Evolutionary conservation across 2,888 invertebrate genomes (phyloP).

Genomic region (Leucozona laternaria): DNA sequence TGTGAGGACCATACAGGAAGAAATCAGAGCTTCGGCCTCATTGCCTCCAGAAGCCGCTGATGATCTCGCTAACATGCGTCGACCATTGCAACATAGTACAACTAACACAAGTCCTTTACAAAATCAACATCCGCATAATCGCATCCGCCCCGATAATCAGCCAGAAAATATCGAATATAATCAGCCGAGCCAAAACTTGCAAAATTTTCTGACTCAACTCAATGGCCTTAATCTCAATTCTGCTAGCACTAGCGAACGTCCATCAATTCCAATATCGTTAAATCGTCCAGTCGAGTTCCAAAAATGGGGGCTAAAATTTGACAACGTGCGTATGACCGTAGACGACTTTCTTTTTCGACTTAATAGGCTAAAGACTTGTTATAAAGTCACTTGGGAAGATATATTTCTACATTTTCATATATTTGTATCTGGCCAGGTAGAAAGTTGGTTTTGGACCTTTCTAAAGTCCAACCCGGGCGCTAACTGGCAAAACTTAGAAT

Average conservation of each 20-base stretch:
- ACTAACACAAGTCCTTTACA: too few species aligned
- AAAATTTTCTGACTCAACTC: not conserved
- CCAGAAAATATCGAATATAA: too few species aligned
- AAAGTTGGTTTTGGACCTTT: not conserved
- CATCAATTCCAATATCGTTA: not conserved
- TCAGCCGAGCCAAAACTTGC: not conserved
- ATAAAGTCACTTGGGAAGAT: not conserved
- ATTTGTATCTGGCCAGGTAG: not conserved
- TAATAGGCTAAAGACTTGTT: not conserved
- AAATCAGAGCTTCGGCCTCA: too few species aligned
- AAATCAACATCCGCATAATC: too few species aligned
- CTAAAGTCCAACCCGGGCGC: not conserved
- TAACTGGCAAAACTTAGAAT: not conserved
- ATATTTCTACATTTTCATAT: not conserved
- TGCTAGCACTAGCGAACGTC: not conserved
- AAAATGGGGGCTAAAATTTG: conserved; percentile 7
- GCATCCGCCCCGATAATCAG: too few species aligned
- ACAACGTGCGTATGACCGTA: not conserved
- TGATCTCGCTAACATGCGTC: too few species aligned
- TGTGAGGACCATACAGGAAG: not conserved
- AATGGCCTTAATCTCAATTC: not conserved
- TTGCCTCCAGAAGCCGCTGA: too few species aligned
- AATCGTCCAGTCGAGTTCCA: not conserved
- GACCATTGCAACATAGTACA: too few species aligned
- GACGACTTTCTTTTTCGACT: conserved; percentile 6